Evolutionary conservation across 2,113 vertebrate species (phyloP), one percentile per base, ranked within the genome.

Genomic region (Scolopax mira): DNA sequence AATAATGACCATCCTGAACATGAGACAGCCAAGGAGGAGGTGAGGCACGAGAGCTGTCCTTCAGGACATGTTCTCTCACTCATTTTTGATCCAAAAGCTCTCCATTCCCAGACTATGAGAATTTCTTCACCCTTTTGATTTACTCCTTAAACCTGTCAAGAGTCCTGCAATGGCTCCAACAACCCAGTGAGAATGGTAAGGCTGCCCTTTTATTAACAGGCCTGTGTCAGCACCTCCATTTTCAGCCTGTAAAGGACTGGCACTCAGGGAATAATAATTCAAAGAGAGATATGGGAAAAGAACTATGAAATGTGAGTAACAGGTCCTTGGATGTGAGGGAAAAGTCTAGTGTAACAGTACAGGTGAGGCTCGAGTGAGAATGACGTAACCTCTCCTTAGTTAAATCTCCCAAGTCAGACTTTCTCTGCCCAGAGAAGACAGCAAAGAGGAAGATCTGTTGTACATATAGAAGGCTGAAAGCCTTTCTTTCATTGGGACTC

Each of bases 71-170:
- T 91, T 91, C 82, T 93, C 94, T 80, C 88, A 77, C 64, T 95
- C 61, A 25, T 60, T 92, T 93, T 66, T 61, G 39, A 48, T 88
- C 75, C 73, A 94, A 93, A 94, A 88, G 48, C 65, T 90, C 77
- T 84, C 65, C 79, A 79, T 90, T 94, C 85, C 85, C 80, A 93
- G 88, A 88, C 90, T 72, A 61, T 90, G 88, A 95, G 94, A 91
- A 94, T 96, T 94, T 95, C 94, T 90, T 92, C 93, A 93, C 88
- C 82, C 72, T 84, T 92, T 7, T 87, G 83, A 97, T 88, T 96
- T 96, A 93, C 65, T 86, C 30, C 71, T 85, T 81, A 79, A 95
- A 88, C 35, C 57, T 93, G 72, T 96, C 88, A 81, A 81, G 79
- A 88, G 90, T 83, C 61, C 90, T 84, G 92, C 79, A 92, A 77